phyloP scores from a whole-genome alignment of 2,797 vertebrate species.

The Coendou prehensilis region DNA sequence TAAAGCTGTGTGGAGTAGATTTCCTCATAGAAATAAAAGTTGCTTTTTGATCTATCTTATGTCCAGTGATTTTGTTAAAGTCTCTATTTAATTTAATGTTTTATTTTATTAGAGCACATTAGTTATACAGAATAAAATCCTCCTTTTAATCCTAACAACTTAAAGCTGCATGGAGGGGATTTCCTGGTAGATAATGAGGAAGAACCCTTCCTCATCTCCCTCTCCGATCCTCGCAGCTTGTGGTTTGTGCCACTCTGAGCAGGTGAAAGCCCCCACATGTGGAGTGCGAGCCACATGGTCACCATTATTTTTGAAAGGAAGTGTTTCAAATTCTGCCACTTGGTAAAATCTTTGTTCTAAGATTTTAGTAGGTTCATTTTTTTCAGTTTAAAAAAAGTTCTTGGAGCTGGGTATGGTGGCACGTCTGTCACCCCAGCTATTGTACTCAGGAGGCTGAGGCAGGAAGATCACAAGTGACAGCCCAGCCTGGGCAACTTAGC shows the following conservation, averaged over 20 bases:
- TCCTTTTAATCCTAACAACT: background rate
- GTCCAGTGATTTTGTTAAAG: background rate
- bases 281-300: accelerated
- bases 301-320: background rate
- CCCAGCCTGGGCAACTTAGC: background rate
- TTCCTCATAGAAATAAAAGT: background rate
- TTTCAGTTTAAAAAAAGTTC: background rate
- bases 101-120: background rate
- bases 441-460: background rate
- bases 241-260: background rate
- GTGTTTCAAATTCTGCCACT: background rate
- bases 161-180: background rate
- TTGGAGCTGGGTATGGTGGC: background rate
- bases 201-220: background rate
- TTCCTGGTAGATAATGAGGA: background rate
- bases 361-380: background rate
- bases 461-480: background rate
- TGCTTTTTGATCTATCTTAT: background rate
- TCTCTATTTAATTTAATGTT: background rate
- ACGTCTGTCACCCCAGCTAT: background rate
- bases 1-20: background rate
- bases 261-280: background rate
- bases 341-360: background rate
- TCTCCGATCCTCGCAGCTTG: background rate
- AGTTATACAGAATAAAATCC: background rate